These are phyloP conservation scores for Felis catus DNA, from an alignment of 2,113 vertebrate genomes.

Conservation along the genomic window DNA sequence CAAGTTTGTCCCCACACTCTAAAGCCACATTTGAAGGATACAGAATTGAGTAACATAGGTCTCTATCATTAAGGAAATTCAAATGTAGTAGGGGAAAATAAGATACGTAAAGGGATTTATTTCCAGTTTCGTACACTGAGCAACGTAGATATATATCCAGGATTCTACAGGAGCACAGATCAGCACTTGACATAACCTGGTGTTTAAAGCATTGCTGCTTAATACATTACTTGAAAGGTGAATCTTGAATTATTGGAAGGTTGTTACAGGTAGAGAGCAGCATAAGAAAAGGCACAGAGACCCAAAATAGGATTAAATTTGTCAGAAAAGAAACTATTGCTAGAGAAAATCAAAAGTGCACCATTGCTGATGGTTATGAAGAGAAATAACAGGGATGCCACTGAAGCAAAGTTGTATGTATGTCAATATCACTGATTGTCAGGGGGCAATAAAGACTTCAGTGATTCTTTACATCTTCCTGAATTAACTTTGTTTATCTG, in stretches of 20 bases:
- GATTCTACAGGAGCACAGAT: neutral
- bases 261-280: neutral
- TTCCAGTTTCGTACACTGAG: neutral
- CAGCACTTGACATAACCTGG: neutral
- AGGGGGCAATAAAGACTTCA: neutral
- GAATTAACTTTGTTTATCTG: slow-evolving; percentile 1
- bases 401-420: neutral
- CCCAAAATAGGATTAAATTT: neutral
- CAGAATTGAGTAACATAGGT: neutral
- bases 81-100: neutral
- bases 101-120: neutral
- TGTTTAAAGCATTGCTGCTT: neutral
- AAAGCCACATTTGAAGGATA: neutral
- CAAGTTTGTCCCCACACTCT: neutral
- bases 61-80: neutral
- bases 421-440: neutral
- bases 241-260: neutral
- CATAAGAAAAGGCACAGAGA: neutral
- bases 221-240: neutral
- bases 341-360: neutral
- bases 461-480: neutral
- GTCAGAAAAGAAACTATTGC: neutral
- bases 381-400: neutral
- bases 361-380: neutral
- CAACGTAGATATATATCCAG: accelerated